Evolutionary conservation across 2,797 vertebrate genomes (phyloP).

Genomic region (Chelon auratus): DNA sequence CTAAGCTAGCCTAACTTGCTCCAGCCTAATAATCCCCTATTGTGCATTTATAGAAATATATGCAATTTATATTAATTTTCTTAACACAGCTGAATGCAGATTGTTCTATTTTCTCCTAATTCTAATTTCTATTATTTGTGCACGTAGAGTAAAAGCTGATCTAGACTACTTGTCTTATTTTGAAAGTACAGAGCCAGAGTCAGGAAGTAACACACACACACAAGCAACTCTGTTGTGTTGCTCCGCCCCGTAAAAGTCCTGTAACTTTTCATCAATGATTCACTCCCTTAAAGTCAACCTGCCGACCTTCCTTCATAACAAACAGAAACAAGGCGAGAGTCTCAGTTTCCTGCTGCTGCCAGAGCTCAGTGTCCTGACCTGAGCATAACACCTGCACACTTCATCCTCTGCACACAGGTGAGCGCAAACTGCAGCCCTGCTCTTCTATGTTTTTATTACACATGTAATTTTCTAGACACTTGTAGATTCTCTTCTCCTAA

Average conservation of each 20-base stretch:
- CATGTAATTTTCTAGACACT: no score
- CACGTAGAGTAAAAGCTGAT: no score
- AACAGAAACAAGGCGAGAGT: no score
- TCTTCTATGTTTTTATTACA: no score
- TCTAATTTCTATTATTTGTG: no score
- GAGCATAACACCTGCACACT: neutral
- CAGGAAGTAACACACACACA: slow-evolving; percentile 5
- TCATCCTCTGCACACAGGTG: slow-evolving; percentile 54
- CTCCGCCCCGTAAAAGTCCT: slow-evolving; percentile 39
- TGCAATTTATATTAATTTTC: no score
- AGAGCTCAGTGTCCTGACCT: slow-evolving; percentile 4
- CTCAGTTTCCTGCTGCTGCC: neutral
- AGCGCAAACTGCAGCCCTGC: slow-evolving; percentile 11
- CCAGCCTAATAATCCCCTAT: no score
- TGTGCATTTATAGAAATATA: no score
- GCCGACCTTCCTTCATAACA: slow-evolving; percentile 41
- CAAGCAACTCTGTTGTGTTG: neutral
- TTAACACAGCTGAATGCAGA: no score
- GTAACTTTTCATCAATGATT: slow-evolving; percentile 74
- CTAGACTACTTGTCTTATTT: neutral
- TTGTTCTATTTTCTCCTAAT: no score
- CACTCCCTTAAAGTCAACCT: slow-evolving; percentile 45
- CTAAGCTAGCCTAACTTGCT: no score
- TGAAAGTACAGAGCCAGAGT: slow-evolving; percentile 16
- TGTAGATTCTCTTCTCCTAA: no score